Conservation (phyloP, 2,797 vertebrate species). For the Melanotaenia maccullochi region DNA sequence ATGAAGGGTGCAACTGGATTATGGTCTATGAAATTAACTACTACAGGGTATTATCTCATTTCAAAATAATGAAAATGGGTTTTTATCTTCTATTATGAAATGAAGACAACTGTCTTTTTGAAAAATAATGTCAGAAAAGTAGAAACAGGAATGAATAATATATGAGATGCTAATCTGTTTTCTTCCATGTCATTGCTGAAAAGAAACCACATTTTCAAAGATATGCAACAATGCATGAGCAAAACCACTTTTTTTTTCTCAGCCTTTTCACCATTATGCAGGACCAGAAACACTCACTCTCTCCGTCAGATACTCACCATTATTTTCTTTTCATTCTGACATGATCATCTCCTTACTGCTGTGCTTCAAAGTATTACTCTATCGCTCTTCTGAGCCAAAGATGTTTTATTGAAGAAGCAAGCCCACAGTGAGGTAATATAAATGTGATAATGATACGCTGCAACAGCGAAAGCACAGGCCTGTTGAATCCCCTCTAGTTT, state of each 20-base stretch:
- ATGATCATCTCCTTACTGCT: slow-evolving; percentile 47
- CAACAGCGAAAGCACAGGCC: slow-evolving; percentile 44
- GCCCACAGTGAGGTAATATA: slow-evolving; percentile 46
- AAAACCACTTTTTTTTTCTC: slow-evolving; percentile 26
- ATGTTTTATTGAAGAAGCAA: slow-evolving; percentile 69
- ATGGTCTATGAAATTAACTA: slow-evolving; percentile 15
- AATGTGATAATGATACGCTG: slow-evolving; percentile 67
- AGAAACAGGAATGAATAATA: slow-evolving; percentile 6
- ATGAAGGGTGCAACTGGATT: slow-evolving; percentile 8
- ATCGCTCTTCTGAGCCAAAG: slow-evolving; percentile 48
- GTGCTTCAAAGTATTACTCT: slow-evolving; percentile 62
- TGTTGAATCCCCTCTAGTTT: slow-evolving; percentile 58
- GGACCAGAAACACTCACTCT: slow-evolving; percentile 31
- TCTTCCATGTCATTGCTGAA: background rate
- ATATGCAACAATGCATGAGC: background rate
- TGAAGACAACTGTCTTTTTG: slow-evolving; percentile 38
- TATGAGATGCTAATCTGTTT: background rate
- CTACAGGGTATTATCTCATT: slow-evolving; percentile 2
- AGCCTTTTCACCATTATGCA: slow-evolving; percentile 15
- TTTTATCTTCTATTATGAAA: slow-evolving; percentile 7
- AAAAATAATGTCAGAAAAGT: background rate
- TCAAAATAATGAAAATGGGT: background rate
- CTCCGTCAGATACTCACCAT: slow-evolving; percentile 36
- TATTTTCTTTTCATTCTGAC: slow-evolving; percentile 66
- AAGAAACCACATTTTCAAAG: slow-evolving; percentile 3